Base-by-base conservation (phyloP, 2,797 vertebrate species). In the Ibycter americanus region DNA sequence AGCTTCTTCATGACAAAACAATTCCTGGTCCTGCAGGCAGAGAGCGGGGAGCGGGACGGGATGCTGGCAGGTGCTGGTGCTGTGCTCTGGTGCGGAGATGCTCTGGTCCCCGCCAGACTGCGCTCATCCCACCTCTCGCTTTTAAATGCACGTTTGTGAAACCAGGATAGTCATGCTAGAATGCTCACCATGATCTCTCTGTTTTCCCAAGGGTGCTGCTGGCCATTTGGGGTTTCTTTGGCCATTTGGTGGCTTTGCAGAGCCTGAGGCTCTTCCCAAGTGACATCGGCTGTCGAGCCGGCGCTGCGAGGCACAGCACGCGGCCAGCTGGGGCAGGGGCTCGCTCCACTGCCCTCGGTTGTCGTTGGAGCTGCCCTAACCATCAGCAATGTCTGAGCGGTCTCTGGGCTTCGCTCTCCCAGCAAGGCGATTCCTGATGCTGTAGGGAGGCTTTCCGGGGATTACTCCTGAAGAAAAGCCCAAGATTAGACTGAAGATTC, bases 1-100 rank as follows among this genome's bases (percentile, higher is more conserved):
- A 55, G 32, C 54, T 42, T 23, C 22, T 27, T 36, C 34, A 15
- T 0, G 1, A 38, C 1, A 4, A 19, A 56, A 14, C 0, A 0
- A 32, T 62, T n/a, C 21, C 38, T 27, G 12, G 56, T 34, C 47
- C 42, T 62, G 31, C 16, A 7, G 0, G 3, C 1, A 4, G 31
- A 27, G 34, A 6, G 55, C 2, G 23, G 49, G 10, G 44, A 47
- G 59, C 9, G 0, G 3, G 29, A 6, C 1, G 14, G 20, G 51
- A 12, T 54, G 27, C 38, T 5, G 11, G 26, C 14, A 11, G 19
- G 38, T 4, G 4, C 44, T 10, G 54, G 22, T 29, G 59, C 20
- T 25, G 7, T 16, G 3, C 1, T 17, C 44, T 42, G 52, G 3
- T 34, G 26, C 1, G 3, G 42, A 51, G 62, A 15, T 55, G 56